Base-by-base conservation (phyloP, 2,888 invertebrate species). In the Andrena marginata region DNA sequence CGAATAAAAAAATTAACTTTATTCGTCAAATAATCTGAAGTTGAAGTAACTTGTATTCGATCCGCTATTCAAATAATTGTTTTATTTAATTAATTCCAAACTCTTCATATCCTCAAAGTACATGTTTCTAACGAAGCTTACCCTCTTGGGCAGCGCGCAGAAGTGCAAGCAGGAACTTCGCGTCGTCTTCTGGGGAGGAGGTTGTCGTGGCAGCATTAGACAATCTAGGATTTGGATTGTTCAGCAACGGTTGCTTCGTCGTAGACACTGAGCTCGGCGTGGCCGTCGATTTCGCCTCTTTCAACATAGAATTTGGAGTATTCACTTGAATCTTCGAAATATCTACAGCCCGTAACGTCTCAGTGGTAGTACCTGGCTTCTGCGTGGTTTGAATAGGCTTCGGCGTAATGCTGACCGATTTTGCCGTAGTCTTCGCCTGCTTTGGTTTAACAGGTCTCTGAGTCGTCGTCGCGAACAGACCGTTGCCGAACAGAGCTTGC, bases 331-430 rank as follows among this genome's bases (percentile, higher is more conserved):
- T 84, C 26, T 87, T 88, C 16, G 88, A 82, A 10, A 85, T 74
- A 49, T 87, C 88, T 0, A 88, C 75, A 10, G 20, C 65, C 23
- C 83, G 80, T 5, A 81, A 13, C 2, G 85, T 80, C n/a, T 79
- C 65, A 0, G 78, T 65, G 1, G 35, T 63, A 0, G 29, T 62
- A 3, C 56, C 63, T 1, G 87, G 82, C 80, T 70, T 89, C 5
- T 74, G 95, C 4, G 95, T 95, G 5, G 95, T 95, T 88, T 86
- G 85, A 16, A 89, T 76, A 31, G 95, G 94, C 78, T 95, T 90
- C 59, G 95, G 92, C 54, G 95, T 95, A 5, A 88, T 90, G n/a
- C 82, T 82, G 10, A 90, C 73, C 0, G 88, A 85, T 77, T 77
- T 89, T 29, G 79, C 77, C 1, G 87, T 82, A 70, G 74, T 83